Evolutionary conservation across 1,140 invertebrate genomes (phyloP), one percentile per base, ranked within the genome.

Genomic region (Coenobita brevimanus): DNA sequence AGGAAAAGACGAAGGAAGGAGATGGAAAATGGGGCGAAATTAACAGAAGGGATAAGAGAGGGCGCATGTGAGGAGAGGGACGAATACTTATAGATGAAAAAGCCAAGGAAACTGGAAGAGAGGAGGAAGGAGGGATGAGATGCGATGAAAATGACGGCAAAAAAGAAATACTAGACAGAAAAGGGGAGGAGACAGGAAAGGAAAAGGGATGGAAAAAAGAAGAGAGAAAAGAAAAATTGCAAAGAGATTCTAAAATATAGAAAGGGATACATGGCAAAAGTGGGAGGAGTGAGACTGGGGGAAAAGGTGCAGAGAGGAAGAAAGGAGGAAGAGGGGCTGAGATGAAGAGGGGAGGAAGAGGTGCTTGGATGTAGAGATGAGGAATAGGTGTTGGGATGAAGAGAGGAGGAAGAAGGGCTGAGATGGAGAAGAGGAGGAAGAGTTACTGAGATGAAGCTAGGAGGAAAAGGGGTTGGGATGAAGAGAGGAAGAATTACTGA

Each of bases 81-180:
- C n/a, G n/a, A n/a, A n/a, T n/a, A n/a, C n/a, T n/a, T n/a, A n/a
- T n/a, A n/a, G n/a, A n/a, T n/a, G n/a, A n/a, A n/a, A n/a, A n/a
- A n/a, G n/a, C n/a, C n/a, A n/a, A n/a, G n/a, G 76, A 79, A 50
- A 79, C n/a, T 54, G 46, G 57, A 50, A 79, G 46, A 79, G 76
- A 79, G 76, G 57, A 50, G 57, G 43, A 79, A 27, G 57, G 76
- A 79, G 46, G 57, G 76, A 79, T 41, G 57, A 50, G 36, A 50
- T 41, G 67, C 36, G 67, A 71, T 30, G 41, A 38, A 71, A 38
- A 71, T 30, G 41, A 13, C 10, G 10, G n/a, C 10, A 57, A 13
- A 57, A 57, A 57, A 10, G 10, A n/a, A 57, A 30, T 21, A 21
- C 27, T 21, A 27, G 69, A 73, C 6, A 38, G 43, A 78, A 2